Evolutionary conservation across 92 coral and sea anemone species (phyloP).

Genomic region (Zoanthus sociatus): DNA sequence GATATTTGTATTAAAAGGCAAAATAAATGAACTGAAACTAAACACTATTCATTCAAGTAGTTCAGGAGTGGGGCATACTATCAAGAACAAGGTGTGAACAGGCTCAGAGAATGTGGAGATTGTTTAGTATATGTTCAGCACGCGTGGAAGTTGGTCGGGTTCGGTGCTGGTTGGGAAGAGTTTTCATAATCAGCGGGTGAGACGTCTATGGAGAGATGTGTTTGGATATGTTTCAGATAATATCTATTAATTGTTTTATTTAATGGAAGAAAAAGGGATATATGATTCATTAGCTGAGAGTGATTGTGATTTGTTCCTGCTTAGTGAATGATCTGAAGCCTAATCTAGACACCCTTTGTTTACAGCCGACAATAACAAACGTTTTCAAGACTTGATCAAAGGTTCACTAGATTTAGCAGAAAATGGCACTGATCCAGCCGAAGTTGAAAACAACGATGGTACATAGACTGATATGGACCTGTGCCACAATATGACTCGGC

Average conservation of each 20-base stretch:
- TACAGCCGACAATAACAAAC: background rate
- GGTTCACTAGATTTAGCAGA: constrained; percentile 63
- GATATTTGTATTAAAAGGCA: no score
- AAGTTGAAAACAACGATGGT: constrained; percentile 59
- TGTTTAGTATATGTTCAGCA: constrained; percentile 37
- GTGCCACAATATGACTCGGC: constrained; percentile 55
- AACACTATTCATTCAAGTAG: constrained; percentile 45
- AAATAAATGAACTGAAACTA: no score
- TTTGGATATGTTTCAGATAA: constrained; percentile 53
- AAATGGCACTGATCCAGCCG: constrained; percentile 55
- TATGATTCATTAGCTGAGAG: constrained; percentile 53
- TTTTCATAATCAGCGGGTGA: constrained; percentile 50
- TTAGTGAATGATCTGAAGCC: constrained; percentile 59
- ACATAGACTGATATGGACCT: constrained; percentile 60
- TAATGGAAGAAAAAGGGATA: constrained; percentile 62
- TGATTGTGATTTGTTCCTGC: constrained; percentile 65
- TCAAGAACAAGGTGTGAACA: constrained; percentile 40
- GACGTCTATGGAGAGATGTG: constrained; percentile 63
- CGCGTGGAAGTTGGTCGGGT: constrained; percentile 45
- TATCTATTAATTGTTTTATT: constrained; percentile 56
- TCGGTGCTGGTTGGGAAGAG: constrained; percentile 53
- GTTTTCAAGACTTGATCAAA: constrained; percentile 25
- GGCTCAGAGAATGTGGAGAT: constrained; percentile 54
- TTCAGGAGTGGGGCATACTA: constrained; percentile 62
- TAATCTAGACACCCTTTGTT: constrained; percentile 22